Evolutionary conservation across 2,797 vertebrate species (phyloP), one percentile per base, ranked within the genome.

Genomic region (Myotis planiceps): DNA sequence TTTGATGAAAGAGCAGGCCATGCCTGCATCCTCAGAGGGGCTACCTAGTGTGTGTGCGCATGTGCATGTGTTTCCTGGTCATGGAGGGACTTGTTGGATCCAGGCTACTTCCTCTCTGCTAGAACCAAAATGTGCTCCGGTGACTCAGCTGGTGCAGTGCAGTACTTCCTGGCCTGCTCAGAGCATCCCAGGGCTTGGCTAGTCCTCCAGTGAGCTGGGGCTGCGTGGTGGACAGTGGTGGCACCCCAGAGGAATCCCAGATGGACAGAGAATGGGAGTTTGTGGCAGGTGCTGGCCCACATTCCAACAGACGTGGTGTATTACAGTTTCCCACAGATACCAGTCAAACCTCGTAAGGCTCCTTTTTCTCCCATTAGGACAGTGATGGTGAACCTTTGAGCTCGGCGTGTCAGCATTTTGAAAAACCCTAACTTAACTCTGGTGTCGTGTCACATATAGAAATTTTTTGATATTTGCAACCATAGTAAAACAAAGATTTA

Each of bases 21-120:
- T 1, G 1, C 18, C 47, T 86, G 37, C n/a, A 32, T 90, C 47
- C 74, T 66, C 9, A 29, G 74, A 66, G 66, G 58, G 66, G 15
- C 16, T 3, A 7, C 12, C 1, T 55, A 37, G 45, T 13, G 23
- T 25, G 51, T 16, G 19, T 9, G 3, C 9, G 1, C 12, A 3
- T 23, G 8, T 34, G 15, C 10, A 6, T 21, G 3, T 9, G 49
- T 49, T 29, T 32, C 34, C 39, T 39, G 42, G 60, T 29, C 29
- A 9, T 5, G 18, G 39, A 58, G 34, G 6, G 7, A 2, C 32
- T 23, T 2, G 12, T 74, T 69, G 37, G 37, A 83, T 32, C 85
- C 49, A 23, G 34, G 23, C 55, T 47, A 6, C 13, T 45, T 78
- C 72, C 39, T 78, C 45, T 45, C 14, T 53, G 29, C 9, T 42